These are phyloP conservation scores for Hypothenemus hampei DNA, from an alignment of 1,140 invertebrate genomes.

Conservation along the genomic window DNA sequence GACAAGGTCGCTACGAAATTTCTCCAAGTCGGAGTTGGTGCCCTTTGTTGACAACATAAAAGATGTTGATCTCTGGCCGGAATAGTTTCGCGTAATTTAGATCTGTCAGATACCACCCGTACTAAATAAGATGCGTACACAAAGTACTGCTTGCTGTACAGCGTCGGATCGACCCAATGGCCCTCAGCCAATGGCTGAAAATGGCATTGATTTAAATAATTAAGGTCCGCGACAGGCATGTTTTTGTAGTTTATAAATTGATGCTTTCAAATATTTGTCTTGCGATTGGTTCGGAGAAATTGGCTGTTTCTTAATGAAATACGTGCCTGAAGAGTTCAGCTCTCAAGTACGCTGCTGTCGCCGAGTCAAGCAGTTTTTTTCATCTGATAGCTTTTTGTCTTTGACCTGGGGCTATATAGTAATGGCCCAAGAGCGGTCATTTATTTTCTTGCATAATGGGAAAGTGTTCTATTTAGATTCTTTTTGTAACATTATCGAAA, in stretches of 20 bases:
- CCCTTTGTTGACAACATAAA: conserved; percentile 7
- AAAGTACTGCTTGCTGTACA: conserved; percentile 9
- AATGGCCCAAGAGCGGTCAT: conserved; percentile 14
- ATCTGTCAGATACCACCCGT: conserved; percentile 17
- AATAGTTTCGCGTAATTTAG: conserved; percentile 22
- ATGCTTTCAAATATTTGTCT: too few species aligned
- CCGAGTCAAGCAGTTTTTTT: conserved; percentile 19
- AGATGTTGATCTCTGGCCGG: conserved; percentile 7
- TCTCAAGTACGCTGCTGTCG: too few species aligned
- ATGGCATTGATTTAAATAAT: too few species aligned
- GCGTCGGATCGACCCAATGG: neutral
- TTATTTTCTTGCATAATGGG: conserved; percentile 15
- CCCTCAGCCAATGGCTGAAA: too few species aligned
- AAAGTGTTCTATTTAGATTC: conserved; percentile 21
- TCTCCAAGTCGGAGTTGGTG: too few species aligned
- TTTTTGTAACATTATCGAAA: conserved; percentile 15
- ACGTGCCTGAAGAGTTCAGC: too few species aligned
- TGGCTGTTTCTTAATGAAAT: too few species aligned
- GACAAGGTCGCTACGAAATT: conserved; percentile 11
- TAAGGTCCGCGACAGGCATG: too few species aligned
- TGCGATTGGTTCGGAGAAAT: too few species aligned
- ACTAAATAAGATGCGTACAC: conserved; percentile 23
- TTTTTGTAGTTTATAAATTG: too few species aligned
- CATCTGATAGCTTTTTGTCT: conserved; percentile 19
- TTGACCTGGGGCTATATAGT: conserved; percentile 13